Percentiles rank a stretch among this genome's conserved stretches.
Conservation (phyloP, 2,797 vertebrate genomes). For the Pogonophryne albipinna region DNA sequence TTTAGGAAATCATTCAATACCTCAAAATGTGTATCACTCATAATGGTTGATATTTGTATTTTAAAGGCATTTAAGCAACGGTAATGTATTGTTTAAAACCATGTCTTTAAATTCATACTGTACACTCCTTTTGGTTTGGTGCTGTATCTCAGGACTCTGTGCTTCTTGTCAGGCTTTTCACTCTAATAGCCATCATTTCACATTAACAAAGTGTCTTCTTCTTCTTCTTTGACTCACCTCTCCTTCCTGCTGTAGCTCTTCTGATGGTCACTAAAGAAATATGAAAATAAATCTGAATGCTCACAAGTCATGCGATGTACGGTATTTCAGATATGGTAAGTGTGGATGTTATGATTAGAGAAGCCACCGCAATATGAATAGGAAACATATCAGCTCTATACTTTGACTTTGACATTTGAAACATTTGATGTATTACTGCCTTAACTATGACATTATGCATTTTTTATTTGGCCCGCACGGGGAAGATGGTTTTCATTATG, state of each 20-base stretch:
- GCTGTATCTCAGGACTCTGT: not conserved
- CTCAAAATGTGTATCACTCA: not conserved
- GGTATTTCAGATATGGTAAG: not conserved
- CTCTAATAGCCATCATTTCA: not conserved
- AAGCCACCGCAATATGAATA: not conserved
- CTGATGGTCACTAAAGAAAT: conserved; percentile 18
- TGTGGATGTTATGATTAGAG: not conserved
- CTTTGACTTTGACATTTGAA: not conserved
- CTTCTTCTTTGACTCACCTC: too few relatives aligned
- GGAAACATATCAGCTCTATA: not conserved
- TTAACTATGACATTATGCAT: not conserved
- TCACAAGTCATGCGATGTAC: not conserved
- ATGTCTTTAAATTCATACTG: too few relatives aligned
- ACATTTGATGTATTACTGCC: not conserved
- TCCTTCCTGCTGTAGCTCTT: conserved; percentile 32
- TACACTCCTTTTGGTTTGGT: not conserved
- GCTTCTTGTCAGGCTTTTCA: not conserved
- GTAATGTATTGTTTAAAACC: not conserved
- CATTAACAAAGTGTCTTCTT: too few relatives aligned
- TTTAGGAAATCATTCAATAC: not conserved
- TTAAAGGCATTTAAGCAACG: not conserved
- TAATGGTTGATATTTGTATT: not conserved
- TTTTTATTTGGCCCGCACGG: not conserved
- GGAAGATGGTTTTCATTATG: not conserved
- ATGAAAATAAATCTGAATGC: not conserved